These are phyloP conservation scores for Salvelinus sp. DNA, from an alignment of 2,113 vertebrate species.

Conservation along the genomic window DNA sequence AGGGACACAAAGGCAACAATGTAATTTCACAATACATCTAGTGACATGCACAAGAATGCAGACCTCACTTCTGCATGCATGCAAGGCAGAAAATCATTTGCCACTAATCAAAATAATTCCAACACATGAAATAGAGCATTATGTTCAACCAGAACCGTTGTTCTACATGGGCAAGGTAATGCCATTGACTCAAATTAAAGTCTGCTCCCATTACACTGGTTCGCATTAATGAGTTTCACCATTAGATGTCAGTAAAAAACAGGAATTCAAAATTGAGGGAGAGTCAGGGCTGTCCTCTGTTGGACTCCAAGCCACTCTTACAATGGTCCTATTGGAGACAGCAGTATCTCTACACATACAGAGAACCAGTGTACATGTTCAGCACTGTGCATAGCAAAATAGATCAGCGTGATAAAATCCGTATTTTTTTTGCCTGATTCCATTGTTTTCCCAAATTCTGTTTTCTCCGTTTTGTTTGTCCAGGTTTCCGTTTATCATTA, in stretches of 20 bases:
- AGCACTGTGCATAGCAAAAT: too few relatives aligned
- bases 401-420: too few relatives aligned
- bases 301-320: not conserved
- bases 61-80: constrained; percentile 1
- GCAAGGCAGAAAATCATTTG: not conserved
- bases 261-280: not conserved
- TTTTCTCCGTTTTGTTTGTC: too few relatives aligned
- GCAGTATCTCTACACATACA: too few relatives aligned
- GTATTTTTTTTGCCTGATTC: too few relatives aligned
- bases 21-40: not conserved
- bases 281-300: not conserved
- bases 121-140: too few relatives aligned
- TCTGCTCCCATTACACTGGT: not conserved
- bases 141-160: too few relatives aligned
- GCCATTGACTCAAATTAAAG: not conserved
- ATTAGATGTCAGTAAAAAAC: not conserved
- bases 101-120: not conserved
- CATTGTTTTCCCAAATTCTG: too few relatives aligned
- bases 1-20: not conserved
- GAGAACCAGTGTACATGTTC: too few relatives aligned
- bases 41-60: constrained; percentile 9
- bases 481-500: too few relatives aligned
- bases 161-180: too few relatives aligned
- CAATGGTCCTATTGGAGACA: too few relatives aligned
- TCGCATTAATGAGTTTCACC: constrained; percentile 1